phyloP scores from a whole-genome alignment of 2,888 invertebrate species.

The Amphipoea lucens region DNA sequence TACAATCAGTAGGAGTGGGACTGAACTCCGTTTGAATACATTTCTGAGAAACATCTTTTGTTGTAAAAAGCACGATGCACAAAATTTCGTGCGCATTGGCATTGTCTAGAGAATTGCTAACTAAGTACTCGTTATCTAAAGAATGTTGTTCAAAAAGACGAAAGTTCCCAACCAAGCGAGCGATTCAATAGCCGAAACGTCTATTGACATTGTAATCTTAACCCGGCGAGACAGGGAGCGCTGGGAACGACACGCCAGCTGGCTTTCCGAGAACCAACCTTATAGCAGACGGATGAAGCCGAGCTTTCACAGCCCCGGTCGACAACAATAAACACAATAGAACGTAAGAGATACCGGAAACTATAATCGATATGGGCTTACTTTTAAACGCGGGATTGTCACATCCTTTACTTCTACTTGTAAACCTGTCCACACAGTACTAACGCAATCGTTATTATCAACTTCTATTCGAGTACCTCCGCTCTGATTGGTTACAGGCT shows the following conservation, averaged over 20 bases:
- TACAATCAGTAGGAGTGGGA: neutral
- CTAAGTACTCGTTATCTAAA: slow-evolving; percentile 59
- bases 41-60: slow-evolving; percentile 26
- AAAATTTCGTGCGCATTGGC: slow-evolving; percentile 26
- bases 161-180: slow-evolving; percentile 71
- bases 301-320: slow-evolving; percentile 72
- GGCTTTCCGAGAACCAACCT: slow-evolving; percentile 82
- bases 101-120: slow-evolving; percentile 62
- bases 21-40: neutral
- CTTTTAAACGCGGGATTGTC: slow-evolving; percentile 77
- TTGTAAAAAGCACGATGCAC: slow-evolving; percentile 33
- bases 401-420: slow-evolving; percentile 72
- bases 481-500: slow-evolving; percentile 59
- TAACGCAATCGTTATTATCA: slow-evolving; percentile 55
- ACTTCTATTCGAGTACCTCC: slow-evolving; percentile 67
- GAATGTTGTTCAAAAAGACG: slow-evolving; percentile 71
- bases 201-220: slow-evolving; percentile 86
- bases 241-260: slow-evolving; percentile 73
- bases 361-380: slow-evolving; percentile 83
- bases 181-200: slow-evolving; percentile 77
- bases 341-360: slow-evolving; percentile 85
- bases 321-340: slow-evolving; percentile 80
- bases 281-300: slow-evolving; percentile 75
- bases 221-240: slow-evolving; percentile 74
- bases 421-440: slow-evolving; percentile 72